Percentiles rank a stretch among this genome's conserved stretches.
Conservation (phyloP, 2,888 invertebrate genomes). For the Adineta ricciae region DNA sequence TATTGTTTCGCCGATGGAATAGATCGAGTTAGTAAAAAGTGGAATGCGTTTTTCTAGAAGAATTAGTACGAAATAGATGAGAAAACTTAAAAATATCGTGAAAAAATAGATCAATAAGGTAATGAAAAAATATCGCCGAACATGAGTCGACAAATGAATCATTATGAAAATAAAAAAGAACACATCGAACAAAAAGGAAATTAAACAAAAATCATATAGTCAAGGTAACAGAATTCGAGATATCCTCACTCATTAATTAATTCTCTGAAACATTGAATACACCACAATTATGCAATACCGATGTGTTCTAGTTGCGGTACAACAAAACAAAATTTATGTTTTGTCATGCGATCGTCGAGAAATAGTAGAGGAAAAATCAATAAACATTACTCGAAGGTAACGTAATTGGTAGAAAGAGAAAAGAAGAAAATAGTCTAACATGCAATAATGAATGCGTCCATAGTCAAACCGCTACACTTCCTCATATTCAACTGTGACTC, state of each 20-base stretch:
- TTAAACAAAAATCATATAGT: no score
- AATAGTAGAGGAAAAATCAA: not conserved
- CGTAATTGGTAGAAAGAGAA: constrained; percentile 1
- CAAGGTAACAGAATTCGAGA: no score
- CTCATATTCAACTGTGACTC: no score
- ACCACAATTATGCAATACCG: no score
- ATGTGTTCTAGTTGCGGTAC: no score
- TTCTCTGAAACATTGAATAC: no score
- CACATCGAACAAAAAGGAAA: no score
- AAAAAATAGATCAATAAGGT: not conserved
- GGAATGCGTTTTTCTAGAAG: not conserved
- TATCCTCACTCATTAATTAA: no score
- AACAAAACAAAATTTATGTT: not conserved
- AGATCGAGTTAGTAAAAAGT: not conserved
- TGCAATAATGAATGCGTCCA: no score
- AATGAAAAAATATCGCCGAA: not conserved
- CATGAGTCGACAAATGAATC: not conserved
- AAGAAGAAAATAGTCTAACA: constrained; percentile 18
- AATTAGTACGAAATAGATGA: not conserved
- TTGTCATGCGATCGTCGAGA: no score
- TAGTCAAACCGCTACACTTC: not conserved
- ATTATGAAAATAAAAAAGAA: not conserved
- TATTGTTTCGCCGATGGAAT: not conserved
- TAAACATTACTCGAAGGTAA: not conserved
- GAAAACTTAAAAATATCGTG: not conserved